Evolutionary conservation across 2,888 invertebrate genomes (phyloP), one percentile per base, ranked within the genome.

Genomic region (Bombylius discolor): DNA sequence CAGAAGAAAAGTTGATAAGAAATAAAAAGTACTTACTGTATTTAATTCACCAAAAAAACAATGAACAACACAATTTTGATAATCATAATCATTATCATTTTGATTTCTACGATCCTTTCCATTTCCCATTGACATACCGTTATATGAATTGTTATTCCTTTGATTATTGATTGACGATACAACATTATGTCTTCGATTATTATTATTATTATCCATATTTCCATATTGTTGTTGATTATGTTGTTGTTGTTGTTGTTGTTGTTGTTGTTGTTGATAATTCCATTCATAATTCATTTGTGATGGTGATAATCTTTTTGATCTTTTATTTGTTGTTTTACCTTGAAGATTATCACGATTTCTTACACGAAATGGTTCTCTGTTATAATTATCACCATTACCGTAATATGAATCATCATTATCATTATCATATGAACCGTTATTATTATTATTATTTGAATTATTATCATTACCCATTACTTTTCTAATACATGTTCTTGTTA

Each of bases 11-110:
- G 3, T 23, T 23, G 23, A 23, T 23, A 23, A 23, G n/a, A 23
- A 23, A 23, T 23, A 23, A 23, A 23, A 23, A 23, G 47, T 23
- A 23, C 23, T 70, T 72, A 85, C 87, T 81, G 84, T 78, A 64
- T 83, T 80, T 60, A 86, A 68, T 67, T 83, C 80, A 57, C 81
- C 79, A 66, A 87, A 79, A 65, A 87, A 81, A 65, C 87, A 88
- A 59, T 86, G 83, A 32, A 83, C 69, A 3, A 82, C 76, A 64
- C 87, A 87, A 57, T 75, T 44, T 44, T 52, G 14, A 9, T 8
- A 23, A 23, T 44, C 33, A 33, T n/a, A n/a, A 45, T 46, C 13
- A 45, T 45, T 45, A n/a, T 12, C 42, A 50, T 39, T 50, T 31
- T 34, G 14, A 31, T 42, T 42, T 50, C 5, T 12, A 5, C 13